A percentile compares a stretch with the other conserved stretches of the same genome.
Evolutionary conservation across 92 coral and sea anemone species (phyloP).

Genomic region (Diadumene lineata): DNA sequence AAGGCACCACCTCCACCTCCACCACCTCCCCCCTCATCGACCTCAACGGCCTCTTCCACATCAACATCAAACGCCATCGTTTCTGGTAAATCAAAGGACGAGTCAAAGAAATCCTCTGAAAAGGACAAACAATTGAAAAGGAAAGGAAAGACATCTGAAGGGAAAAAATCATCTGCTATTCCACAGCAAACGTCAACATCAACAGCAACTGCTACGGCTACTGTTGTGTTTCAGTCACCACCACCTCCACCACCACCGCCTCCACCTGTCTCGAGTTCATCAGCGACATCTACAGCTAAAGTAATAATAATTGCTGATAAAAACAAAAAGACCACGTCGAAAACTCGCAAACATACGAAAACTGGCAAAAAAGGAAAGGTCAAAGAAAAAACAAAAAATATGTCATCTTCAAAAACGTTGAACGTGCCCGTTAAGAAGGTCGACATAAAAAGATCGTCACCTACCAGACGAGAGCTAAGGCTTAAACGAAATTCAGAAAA

Average conservation of each 20-base stretch:
- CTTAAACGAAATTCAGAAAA: not conserved
- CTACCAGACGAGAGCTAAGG: not conserved
- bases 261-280: slow-evolving; percentile 1
- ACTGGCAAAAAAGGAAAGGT: not conserved
- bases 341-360: no score
- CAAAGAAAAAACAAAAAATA: not conserved
- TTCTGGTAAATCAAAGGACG: not conserved
- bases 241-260: slow-evolving; percentile 17
- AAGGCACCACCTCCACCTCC: not conserved
- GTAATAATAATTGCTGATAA: not conserved
- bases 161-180: slow-evolving; percentile 8
- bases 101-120: not conserved
- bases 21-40: not conserved
- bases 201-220: not conserved
- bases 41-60: slow-evolving; percentile 3
- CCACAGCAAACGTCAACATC: slow-evolving; percentile 8
- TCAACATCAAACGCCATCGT: not conserved
- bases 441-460: not conserved
- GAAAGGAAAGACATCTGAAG: not conserved
- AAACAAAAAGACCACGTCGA: not conserved
- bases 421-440: not conserved
- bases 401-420: not conserved
- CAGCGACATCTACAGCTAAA: slow-evolving; percentile 14
- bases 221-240: not conserved
- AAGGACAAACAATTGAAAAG: not conserved